Evolutionary conservation across 2,888 invertebrate genomes (phyloP).

Genomic region (Cosmia trapezina): DNA sequence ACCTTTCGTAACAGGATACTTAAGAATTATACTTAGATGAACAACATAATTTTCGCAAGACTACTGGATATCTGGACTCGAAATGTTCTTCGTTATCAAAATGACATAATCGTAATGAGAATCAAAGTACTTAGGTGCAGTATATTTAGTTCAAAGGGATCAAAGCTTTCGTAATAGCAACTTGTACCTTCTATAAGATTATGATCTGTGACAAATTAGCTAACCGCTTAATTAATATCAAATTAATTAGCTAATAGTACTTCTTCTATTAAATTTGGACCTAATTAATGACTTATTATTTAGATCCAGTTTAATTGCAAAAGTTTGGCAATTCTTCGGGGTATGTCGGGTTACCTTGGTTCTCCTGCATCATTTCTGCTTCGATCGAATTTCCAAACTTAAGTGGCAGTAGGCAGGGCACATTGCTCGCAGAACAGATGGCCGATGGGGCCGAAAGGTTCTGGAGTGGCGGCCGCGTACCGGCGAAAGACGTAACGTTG

Average conservation of each 20-base stretch:
- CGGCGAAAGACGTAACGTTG: no score
- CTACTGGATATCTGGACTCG: constrained; percentile 26
- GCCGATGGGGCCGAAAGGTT: no score
- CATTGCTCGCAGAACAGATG: no score
- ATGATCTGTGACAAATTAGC: constrained; percentile 32
- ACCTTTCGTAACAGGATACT: constrained; percentile 22
- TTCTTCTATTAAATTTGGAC: neutral
- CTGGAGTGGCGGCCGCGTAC: no score
- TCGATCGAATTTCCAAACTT: no score
- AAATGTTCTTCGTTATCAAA: constrained; percentile 53
- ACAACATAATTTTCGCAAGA: constrained; percentile 36
- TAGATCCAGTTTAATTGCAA: no score
- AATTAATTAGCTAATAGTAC: neutral
- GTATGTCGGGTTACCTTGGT: no score
- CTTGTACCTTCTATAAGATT: constrained; percentile 18
- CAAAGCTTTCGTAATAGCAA: constrained; percentile 20
- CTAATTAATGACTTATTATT: no score
- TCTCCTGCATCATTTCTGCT: no score
- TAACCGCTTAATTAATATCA: constrained; percentile 1
- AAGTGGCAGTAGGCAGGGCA: no score
- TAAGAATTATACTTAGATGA: constrained; percentile 29
- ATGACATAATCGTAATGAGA: constrained; percentile 49
- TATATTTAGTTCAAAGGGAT: constrained; percentile 40
- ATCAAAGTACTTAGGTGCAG: constrained; percentile 32
- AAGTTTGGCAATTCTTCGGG: no score